Conservation (phyloP, 2,113 vertebrate species). For the Ctenodactylus gundi region DNA sequence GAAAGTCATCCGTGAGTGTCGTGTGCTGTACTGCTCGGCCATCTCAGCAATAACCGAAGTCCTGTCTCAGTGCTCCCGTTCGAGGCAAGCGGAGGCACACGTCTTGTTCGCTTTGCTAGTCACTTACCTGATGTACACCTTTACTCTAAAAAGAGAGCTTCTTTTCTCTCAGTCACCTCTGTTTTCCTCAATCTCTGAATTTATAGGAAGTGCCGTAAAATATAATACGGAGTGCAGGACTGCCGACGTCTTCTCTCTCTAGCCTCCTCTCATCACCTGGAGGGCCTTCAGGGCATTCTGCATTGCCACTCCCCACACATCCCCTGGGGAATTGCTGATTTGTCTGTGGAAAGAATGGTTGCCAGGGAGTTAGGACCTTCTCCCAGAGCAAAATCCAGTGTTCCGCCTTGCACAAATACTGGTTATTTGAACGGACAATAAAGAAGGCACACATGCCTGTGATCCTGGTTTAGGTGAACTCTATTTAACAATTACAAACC, state of each 20-base stretch:
- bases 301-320: not conserved
- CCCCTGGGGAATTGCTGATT: not conserved
- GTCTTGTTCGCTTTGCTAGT: not conserved
- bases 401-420: not conserved
- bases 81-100: not conserved
- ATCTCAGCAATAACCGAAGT: not conserved
- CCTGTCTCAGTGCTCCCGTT: not conserved
- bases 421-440: not conserved
- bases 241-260: not conserved
- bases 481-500: not conserved
- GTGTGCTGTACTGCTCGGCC: not conserved
- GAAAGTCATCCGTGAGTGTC: not conserved
- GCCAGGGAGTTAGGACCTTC: not conserved
- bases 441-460: not conserved
- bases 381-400: not conserved
- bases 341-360: not conserved
- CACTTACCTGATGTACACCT: not conserved
- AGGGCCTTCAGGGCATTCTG: not conserved
- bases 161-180: not conserved
- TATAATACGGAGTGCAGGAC: not conserved
- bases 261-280: not conserved
- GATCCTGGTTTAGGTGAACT: not conserved
- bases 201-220: not conserved
- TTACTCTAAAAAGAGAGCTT: not conserved
- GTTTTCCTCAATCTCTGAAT: not conserved